phyloP scores from a whole-genome alignment of 2,797 vertebrate species.

The Pteropus rufus region DNA sequence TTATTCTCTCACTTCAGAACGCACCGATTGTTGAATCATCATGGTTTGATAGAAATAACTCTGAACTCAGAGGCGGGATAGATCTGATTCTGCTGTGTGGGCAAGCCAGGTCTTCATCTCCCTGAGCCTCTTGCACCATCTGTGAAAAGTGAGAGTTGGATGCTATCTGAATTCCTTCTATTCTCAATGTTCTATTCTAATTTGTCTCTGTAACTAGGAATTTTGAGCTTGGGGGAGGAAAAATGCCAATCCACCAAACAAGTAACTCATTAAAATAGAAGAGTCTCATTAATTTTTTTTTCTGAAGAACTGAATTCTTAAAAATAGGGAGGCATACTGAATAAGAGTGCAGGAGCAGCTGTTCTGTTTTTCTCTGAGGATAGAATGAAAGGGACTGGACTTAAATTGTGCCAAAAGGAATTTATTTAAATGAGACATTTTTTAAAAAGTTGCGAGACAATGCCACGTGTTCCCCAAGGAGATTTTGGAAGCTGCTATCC shows the following conservation, averaged over 20 bases:
- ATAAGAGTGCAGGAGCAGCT: conserved; percentile 56
- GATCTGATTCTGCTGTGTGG: neutral
- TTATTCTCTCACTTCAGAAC: neutral
- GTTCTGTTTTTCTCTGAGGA: conserved; percentile 57
- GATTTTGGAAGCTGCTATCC: conserved; percentile 55
- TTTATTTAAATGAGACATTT: conserved; percentile 73
- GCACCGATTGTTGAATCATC: neutral
- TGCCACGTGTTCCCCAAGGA: conserved; percentile 12
- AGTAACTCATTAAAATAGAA: conserved; percentile 72
- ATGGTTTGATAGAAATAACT: neutral
- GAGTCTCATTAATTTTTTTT: conserved; percentile 69
- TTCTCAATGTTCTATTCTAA: conserved; percentile 42
- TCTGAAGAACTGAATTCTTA: conserved; percentile 68
- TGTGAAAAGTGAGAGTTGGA: neutral
- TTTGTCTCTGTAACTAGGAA: conserved; percentile 56
- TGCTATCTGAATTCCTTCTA: neutral
- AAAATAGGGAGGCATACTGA: conserved; percentile 71
- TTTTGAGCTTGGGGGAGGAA: conserved; percentile 46
- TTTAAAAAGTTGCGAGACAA: conserved; percentile 71
- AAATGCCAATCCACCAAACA: conserved; percentile 62
- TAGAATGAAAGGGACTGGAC: conserved; percentile 50
- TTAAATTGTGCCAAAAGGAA: conserved; percentile 48
- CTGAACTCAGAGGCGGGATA: neutral
- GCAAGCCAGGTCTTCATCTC: neutral
- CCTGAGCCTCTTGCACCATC: neutral